Percentiles rank a stretch among this genome's conserved stretches.
Evolutionary conservation across 2,113 vertebrate species (phyloP).

Genomic region (Eulemur rufifrons): DNA sequence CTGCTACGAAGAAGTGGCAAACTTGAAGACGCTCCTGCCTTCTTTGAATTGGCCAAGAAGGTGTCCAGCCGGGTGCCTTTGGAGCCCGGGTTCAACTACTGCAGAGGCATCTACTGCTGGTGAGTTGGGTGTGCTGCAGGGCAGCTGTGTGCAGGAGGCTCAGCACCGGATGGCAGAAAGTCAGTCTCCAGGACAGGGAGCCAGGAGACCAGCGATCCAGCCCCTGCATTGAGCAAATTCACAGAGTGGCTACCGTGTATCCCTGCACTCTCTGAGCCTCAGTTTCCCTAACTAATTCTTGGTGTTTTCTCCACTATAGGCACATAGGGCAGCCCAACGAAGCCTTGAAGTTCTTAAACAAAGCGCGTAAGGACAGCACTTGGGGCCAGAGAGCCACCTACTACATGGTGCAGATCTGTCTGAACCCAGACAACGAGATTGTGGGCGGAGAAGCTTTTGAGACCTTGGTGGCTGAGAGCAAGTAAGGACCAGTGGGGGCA

Average conservation of each 20-base stretch:
- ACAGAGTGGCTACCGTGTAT: too few relatives aligned
- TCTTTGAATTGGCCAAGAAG: constrained; percentile 75
- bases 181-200: not conserved
- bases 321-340: constrained; percentile 75
- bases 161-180: not conserved
- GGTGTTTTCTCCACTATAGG: constrained; percentile 51
- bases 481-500: constrained; percentile 59
- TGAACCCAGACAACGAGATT: constrained; percentile 84
- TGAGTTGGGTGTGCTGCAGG: not conserved
- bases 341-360: constrained; percentile 82
- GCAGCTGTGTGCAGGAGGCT: not conserved
- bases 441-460: constrained; percentile 83
- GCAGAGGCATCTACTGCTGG: constrained; percentile 82
- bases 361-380: constrained; percentile 79
- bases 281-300: not conserved
- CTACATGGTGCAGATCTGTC: constrained; percentile 84
- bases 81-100: constrained; percentile 82
- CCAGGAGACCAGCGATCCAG: not conserved
- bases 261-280: not conserved
- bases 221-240: not conserved
- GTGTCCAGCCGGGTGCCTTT: constrained; percentile 57
- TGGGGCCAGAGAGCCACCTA: constrained; percentile 80
- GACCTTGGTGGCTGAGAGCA: constrained; percentile 60
- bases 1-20: constrained; percentile 80
- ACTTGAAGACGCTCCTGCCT: constrained; percentile 75